These are phyloP conservation scores for Stylophora pistillata DNA, from an alignment of 64 coral and sea anemone genomes.

Conservation along the genomic window DNA sequence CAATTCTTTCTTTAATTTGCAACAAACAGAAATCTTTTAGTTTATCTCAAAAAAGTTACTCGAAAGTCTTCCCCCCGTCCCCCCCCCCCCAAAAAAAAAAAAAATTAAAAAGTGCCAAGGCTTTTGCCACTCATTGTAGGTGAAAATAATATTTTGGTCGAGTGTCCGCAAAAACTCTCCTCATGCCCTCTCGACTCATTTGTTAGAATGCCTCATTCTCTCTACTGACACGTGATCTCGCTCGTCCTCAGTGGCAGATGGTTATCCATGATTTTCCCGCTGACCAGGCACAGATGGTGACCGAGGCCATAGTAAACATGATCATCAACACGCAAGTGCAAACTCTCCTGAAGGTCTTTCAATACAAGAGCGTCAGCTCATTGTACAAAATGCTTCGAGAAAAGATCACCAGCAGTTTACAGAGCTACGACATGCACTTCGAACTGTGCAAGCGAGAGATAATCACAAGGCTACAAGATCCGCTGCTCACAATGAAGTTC, in stretches of 20 bases:
- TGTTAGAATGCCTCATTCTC: neutral
- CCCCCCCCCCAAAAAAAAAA: no score
- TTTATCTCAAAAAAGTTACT: no score
- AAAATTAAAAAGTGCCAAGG: no score
- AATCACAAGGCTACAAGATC: constrained; percentile 89
- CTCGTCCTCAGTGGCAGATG: constrained; percentile 86
- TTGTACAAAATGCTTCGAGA: constrained; percentile 97
- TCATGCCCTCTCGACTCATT: neutral
- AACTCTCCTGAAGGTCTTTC: constrained; percentile 86
- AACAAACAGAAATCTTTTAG: no score
- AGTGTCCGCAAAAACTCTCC: no score
- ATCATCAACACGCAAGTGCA: constrained; percentile 97
- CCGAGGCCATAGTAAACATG: constrained; percentile 93
- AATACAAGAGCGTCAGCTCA: constrained; percentile 98
- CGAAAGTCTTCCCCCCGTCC: no score
- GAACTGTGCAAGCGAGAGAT: constrained; percentile 93
- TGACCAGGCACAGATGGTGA: constrained; percentile 73
- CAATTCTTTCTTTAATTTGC: no score
- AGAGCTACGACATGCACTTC: constrained; percentile 83
- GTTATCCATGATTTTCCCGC: constrained; percentile 91
- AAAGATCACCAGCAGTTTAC: constrained; percentile 81
- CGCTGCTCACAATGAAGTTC: constrained; percentile 73
- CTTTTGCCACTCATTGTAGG: no score
- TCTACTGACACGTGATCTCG: neutral
- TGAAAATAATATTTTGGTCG: no score